These are phyloP conservation scores for Andrena cerasifolii DNA, from an alignment of 1,140 invertebrate genomes.

Conservation along the genomic window DNA sequence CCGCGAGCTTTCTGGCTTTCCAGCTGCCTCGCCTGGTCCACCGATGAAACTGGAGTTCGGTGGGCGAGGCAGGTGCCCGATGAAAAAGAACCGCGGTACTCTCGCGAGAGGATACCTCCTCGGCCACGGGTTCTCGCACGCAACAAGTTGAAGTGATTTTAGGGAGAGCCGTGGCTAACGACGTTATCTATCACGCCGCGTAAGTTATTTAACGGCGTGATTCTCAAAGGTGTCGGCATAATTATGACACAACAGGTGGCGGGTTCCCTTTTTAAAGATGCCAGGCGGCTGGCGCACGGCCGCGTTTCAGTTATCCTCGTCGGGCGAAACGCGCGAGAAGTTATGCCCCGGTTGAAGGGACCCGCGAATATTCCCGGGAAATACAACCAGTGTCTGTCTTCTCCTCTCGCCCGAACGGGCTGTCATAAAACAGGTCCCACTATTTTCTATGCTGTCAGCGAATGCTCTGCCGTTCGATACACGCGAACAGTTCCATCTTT, in stretches of 20 bases:
- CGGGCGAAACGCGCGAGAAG: not conserved
- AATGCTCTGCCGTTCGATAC: conserved; percentile 5
- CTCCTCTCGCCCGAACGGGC: not conserved
- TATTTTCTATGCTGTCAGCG: no score
- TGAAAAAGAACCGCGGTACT: no score
- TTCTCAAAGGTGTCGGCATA: not conserved
- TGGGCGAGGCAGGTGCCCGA: no score
- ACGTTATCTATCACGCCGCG: conserved; percentile 18
- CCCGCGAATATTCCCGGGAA: not conserved
- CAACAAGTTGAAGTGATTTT: conserved; percentile 36
- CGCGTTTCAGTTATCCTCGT: not conserved
- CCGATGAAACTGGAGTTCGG: no score
- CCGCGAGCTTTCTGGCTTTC: no score
- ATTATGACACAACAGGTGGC: conserved; percentile 38
- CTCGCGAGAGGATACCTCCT: no score
- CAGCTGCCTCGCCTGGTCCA: no score
- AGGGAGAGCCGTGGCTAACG: conserved; percentile 18
- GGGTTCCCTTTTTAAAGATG: not conserved
- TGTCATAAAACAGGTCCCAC: conserved; percentile 10
- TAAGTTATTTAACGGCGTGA: conserved; percentile 10
- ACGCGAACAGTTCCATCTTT: conserved; percentile 8
- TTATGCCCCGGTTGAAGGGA: not conserved
- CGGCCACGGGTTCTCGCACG: not conserved
- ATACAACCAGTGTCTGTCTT: not conserved
- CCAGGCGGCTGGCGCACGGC: not conserved